phyloP scores from a whole-genome alignment of 1,140 invertebrate species.

The Halesus radiatus region DNA sequence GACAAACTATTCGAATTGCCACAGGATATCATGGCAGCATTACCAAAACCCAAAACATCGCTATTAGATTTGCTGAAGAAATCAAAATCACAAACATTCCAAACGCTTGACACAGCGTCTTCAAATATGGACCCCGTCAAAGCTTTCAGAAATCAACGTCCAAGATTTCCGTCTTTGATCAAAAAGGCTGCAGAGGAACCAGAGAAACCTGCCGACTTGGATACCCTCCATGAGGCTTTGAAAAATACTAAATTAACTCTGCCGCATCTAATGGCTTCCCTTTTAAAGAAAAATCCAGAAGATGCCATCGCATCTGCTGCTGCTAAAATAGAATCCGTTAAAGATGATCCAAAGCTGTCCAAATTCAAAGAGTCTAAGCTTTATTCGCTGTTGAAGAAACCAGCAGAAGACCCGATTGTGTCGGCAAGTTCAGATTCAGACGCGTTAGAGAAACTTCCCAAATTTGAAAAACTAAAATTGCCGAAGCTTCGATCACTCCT shows the following conservation, averaged over 20 bases:
- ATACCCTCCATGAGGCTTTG: not conserved
- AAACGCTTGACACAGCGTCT: not conserved
- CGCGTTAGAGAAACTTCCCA: not conserved
- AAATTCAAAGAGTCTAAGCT: not conserved
- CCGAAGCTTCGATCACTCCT: not conserved
- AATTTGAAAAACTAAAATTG: not conserved
- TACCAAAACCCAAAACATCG: not conserved
- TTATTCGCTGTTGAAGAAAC: not conserved
- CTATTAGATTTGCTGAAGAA: not conserved
- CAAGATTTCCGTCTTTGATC: not conserved
- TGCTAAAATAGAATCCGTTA: not conserved
- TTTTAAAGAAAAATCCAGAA: not conserved
- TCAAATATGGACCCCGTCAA: constrained; percentile 9
- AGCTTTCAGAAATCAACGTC: not conserved
- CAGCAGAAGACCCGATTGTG: not conserved
- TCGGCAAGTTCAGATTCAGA: not conserved
- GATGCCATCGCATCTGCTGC: not conserved
- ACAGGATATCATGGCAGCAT: not conserved
- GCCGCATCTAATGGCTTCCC: not conserved
- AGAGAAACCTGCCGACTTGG: not conserved
- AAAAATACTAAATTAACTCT: not conserved
- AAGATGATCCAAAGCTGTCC: not conserved
- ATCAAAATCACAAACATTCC: not conserved
- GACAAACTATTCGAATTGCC: not conserved
- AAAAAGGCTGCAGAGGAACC: not conserved